phyloP scores from a whole-genome alignment of 2,797 vertebrate genomes.

The Centroberyx gerrardi region DNA sequence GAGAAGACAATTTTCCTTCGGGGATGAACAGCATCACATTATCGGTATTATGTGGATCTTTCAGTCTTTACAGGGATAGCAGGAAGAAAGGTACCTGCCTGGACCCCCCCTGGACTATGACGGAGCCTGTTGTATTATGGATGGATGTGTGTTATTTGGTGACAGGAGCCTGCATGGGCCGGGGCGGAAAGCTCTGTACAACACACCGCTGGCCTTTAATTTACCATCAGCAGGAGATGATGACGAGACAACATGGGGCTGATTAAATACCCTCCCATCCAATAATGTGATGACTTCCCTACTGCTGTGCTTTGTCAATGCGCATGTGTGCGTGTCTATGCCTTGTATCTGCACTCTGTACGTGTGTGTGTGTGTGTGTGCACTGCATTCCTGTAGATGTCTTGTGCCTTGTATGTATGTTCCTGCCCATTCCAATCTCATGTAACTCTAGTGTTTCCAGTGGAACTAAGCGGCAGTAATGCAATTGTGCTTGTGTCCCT shows the following conservation, averaged over 20 bases:
- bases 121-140: constrained; percentile 7
- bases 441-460: constrained; percentile 38
- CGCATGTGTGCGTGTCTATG: constrained; percentile 6
- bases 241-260: constrained; percentile 76
- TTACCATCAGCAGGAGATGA: constrained; percentile 73
- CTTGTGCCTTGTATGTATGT: constrained; percentile 23
- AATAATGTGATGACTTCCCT: constrained; percentile 61
- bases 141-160: constrained; percentile 62
- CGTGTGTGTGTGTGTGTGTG: not conserved
- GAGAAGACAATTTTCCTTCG: constrained; percentile 21
- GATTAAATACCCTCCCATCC: constrained; percentile 74
- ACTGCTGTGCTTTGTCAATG: constrained; percentile 22
- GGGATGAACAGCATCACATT: constrained; percentile 38
- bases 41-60: constrained; percentile 53
- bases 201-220: constrained; percentile 67
- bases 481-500: constrained; percentile 50
- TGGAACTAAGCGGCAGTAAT: constrained; percentile 45
- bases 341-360: not conserved
- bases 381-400: not conserved
- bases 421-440: constrained; percentile 29
- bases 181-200: constrained; percentile 40
- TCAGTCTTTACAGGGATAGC: constrained; percentile 53
- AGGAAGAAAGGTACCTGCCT: constrained; percentile 24
- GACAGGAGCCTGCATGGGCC: constrained; percentile 38
- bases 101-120: constrained; percentile 24